Percentiles rank a stretch among this genome's conserved stretches.
phyloP scores from a whole-genome alignment of 2,113 vertebrate species.

The Rhagologus leucostigma region DNA sequence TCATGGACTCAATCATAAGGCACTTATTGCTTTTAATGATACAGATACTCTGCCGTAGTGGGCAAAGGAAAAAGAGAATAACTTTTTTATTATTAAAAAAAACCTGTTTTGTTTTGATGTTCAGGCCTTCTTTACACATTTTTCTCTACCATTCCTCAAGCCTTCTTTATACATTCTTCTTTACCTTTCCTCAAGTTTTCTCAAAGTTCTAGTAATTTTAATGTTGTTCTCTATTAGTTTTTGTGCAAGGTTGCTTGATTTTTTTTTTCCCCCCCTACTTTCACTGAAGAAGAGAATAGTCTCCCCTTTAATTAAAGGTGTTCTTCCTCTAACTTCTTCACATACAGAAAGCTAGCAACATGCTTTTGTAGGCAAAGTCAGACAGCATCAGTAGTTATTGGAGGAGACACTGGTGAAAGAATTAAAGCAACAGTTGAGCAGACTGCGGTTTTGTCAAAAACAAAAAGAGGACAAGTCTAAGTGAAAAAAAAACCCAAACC shows the following conservation, averaged over 20 bases:
- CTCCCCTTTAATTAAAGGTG: neutral
- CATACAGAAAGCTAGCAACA: neutral
- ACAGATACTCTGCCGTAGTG: neutral
- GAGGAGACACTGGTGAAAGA: neutral
- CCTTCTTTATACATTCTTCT: neutral
- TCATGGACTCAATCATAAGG: neutral
- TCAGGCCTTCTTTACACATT: neutral
- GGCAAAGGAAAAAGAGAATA: neutral
- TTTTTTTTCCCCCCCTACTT: neutral
- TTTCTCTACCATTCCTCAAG: neutral
- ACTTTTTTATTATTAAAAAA: neutral
- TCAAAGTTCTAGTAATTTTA: neutral
- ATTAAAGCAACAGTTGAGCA: neutral
- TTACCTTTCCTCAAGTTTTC: neutral
- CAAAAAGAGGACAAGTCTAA: neutral
- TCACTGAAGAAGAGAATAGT: neutral
- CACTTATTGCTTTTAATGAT: neutral
- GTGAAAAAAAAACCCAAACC: neutral
- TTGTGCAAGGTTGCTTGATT: neutral
- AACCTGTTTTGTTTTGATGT: neutral
- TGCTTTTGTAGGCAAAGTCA: neutral
- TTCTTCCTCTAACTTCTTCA: neutral
- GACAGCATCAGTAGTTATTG: neutral
- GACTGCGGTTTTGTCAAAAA: neutral
- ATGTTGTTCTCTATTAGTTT: neutral